phyloP scores from a whole-genome alignment of 2,888 invertebrate species.

The Colletes collaris region DNA sequence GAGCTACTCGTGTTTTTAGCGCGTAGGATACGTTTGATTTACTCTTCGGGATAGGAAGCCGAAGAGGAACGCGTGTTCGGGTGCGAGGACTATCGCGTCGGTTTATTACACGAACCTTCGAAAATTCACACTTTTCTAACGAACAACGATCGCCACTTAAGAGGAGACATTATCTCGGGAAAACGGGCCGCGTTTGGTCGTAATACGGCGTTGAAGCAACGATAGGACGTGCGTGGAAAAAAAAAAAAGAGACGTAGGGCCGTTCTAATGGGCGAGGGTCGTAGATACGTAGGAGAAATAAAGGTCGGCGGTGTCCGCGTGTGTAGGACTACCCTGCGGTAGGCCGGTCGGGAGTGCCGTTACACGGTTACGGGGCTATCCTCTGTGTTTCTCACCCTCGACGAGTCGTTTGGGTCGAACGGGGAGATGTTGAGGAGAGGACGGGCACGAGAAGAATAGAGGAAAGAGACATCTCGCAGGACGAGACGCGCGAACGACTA shows the following conservation, averaged over 20 bases:
- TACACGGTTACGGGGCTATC: slow-evolving; percentile 9
- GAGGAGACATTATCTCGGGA: slow-evolving; percentile 49
- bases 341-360: slow-evolving; percentile 41
- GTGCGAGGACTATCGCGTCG: neutral
- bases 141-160: slow-evolving; percentile 62
- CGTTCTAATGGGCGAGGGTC: slow-evolving; percentile 55
- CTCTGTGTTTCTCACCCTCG: slow-evolving; percentile 47
- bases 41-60: no score
- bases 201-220: slow-evolving; percentile 38
- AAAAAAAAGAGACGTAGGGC: slow-evolving; percentile 44
- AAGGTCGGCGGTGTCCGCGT: slow-evolving; percentile 24
- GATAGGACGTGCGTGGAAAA: slow-evolving; percentile 39
- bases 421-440: slow-evolving; percentile 56
- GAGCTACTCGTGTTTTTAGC: no score
- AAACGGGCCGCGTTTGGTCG: slow-evolving; percentile 25
- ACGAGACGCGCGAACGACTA: slow-evolving; percentile 20
- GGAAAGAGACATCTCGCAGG: slow-evolving; percentile 41
- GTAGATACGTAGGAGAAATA: slow-evolving; percentile 11
- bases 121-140: slow-evolving; percentile 62
- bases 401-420: slow-evolving; percentile 35
- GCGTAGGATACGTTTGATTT: no score
- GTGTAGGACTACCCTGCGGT: slow-evolving; percentile 38
- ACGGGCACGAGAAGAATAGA: slow-evolving; percentile 46
- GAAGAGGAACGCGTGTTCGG: no score
- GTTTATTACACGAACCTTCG: slow-evolving; percentile 32